Evolutionary conservation across 1,140 invertebrate genomes (phyloP).

Genomic region (Drosophila burlai): DNA sequence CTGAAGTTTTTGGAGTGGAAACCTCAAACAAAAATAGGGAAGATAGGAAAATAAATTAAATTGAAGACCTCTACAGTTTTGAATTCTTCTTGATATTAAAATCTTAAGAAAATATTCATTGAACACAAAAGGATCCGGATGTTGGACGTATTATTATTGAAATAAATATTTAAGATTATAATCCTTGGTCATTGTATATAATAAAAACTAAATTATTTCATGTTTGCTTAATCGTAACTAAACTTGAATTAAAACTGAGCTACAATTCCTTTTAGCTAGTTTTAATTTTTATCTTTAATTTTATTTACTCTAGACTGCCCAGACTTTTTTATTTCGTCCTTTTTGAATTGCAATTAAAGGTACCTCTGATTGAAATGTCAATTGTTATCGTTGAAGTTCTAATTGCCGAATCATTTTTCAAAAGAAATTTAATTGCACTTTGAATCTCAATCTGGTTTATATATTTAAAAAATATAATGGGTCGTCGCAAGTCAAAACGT

Average conservation of each 20-base stretch:
- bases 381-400: neutral
- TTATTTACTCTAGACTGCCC: too few relatives aligned
- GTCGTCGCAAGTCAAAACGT: conserved; percentile 97
- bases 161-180: too few relatives aligned
- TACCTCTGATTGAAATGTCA: neutral
- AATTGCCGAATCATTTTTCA: neutral
- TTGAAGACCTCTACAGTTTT: neutral
- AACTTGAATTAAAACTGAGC: too few relatives aligned
- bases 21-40: conserved; percentile 25
- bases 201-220: too few relatives aligned
- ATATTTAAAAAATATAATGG: conserved; percentile 88
- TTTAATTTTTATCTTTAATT: neutral
- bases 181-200: too few relatives aligned
- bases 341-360: neutral
- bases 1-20: conserved; percentile 18
- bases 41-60: neutral
- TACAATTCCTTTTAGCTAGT: neutral
- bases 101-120: neutral
- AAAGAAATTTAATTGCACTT: neutral
- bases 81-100: neutral
- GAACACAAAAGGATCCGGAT: neutral
- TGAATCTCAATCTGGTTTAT: neutral
- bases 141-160: too few relatives aligned
- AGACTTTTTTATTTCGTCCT: fast-evolving
- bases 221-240: too few relatives aligned